Conservation (phyloP, 2,797 vertebrate species). For the Acomys russatus region DNA sequence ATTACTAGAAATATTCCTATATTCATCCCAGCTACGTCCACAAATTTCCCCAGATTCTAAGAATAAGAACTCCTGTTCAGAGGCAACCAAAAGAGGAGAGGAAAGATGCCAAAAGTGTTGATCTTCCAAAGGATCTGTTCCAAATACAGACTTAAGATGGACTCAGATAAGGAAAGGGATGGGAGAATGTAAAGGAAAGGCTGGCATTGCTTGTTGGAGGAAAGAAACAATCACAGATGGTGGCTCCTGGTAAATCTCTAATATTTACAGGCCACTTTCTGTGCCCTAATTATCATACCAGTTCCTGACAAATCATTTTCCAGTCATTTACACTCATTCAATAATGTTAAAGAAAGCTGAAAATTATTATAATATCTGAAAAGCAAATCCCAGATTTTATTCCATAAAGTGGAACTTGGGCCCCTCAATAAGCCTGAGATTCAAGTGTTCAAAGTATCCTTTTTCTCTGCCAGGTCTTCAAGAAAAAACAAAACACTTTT, state of each 20-base stretch:
- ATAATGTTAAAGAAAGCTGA: conserved; percentile 3
- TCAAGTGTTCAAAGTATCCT: accelerated
- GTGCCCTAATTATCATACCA: neutral
- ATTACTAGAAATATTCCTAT: conserved; percentile 7
- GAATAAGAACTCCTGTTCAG: neutral
- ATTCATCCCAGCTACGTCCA: neutral
- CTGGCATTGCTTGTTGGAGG: neutral
- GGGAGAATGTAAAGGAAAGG: neutral
- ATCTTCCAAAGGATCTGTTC: conserved; percentile 23
- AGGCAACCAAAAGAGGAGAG: neutral
- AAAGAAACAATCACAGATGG: neutral
- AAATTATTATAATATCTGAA: neutral
- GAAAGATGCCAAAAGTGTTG: neutral
- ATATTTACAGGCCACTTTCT: conserved; percentile 7
- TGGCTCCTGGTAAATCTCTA: neutral
- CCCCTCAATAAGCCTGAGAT: neutral
- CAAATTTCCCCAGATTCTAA: conserved; percentile 38
- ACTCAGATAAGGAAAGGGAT: neutral
- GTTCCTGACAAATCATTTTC: conserved; percentile 6
- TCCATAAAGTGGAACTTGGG: neutral
- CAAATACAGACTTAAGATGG: conserved; percentile 28
- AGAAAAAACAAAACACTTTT: neutral
- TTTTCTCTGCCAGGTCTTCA: neutral
- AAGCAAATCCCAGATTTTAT: neutral
- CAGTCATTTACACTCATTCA: neutral